These are phyloP conservation scores for Eudasyphora cyanicolor DNA, from an alignment of 2,888 invertebrate species.

Conservation along the genomic window DNA sequence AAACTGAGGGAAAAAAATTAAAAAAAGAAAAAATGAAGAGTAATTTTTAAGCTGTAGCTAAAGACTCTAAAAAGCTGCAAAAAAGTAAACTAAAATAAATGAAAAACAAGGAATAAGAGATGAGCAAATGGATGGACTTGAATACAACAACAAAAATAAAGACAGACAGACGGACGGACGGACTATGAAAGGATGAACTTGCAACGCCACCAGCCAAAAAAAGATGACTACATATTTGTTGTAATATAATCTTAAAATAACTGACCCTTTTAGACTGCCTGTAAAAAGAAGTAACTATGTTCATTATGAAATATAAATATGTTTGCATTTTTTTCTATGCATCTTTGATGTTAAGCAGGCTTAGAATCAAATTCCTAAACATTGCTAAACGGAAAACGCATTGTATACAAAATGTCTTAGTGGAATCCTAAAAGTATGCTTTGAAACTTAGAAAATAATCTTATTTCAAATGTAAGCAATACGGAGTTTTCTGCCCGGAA, in stretches of 20 bases:
- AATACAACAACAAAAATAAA: no score
- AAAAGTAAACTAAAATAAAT: background rate
- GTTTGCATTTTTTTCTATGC: slow-evolving; percentile 35
- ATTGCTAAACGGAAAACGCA: background rate
- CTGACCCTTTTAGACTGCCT: slow-evolving; percentile 46
- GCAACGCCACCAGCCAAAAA: no score
- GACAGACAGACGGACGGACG: background rate
- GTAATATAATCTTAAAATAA: slow-evolving; percentile 44
- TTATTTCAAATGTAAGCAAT: background rate
- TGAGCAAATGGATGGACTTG: background rate
- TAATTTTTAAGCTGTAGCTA: background rate
- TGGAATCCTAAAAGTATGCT: slow-evolving; percentile 20
- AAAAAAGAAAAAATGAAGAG: background rate
- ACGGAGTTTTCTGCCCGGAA: no score
- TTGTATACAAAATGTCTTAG: background rate
- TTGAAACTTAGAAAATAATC: background rate
- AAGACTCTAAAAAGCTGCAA: no score
- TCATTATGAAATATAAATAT: background rate
- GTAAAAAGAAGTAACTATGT: background rate
- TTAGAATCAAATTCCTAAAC: slow-evolving; percentile 45
- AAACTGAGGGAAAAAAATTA: background rate
- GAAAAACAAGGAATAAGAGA: no score
- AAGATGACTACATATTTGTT: background rate
- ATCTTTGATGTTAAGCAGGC: slow-evolving; percentile 40
- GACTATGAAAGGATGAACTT: no score